phyloP scores from a whole-genome alignment of 2,888 invertebrate species.

The Euproctis similis region DNA sequence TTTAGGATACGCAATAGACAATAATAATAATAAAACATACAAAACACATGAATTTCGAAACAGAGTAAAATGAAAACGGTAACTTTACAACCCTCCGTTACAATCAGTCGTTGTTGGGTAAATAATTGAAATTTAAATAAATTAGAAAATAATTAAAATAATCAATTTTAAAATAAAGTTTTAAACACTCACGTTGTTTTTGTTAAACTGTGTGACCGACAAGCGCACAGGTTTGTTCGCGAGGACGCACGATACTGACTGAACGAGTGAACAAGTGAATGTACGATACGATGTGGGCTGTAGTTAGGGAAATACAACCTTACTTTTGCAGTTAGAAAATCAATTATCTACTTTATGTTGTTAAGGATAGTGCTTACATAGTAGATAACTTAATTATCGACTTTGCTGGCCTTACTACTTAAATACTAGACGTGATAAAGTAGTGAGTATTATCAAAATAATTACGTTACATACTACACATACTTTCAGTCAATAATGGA shows the following conservation, averaged over 20 bases:
- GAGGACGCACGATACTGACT: slow-evolving; percentile 23
- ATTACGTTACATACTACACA: no score
- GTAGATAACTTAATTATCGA: slow-evolving; percentile 1
- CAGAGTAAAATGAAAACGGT: no score
- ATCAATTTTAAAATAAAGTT: slow-evolving; percentile 6
- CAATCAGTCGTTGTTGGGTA: no score
- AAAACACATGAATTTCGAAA: no score
- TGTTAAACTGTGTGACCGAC: slow-evolving; percentile 23
- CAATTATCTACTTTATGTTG: slow-evolving; percentile 7
- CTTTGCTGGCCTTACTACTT: slow-evolving; percentile 7
- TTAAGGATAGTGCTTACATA: slow-evolving; percentile 3
- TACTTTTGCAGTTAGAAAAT: slow-evolving; percentile 5
- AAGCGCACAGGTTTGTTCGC: slow-evolving; percentile 20
- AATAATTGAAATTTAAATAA: no score
- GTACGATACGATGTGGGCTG: slow-evolving; percentile 14
- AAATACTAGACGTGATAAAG: background rate
- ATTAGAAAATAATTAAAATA: slow-evolving; percentile 1
- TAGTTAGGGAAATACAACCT: slow-evolving; percentile 11
- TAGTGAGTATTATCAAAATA: slow-evolving; percentile 3
- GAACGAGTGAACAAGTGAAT: slow-evolving; percentile 14
- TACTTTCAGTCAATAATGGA: no score
- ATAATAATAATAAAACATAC: no score
- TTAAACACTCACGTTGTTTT: slow-evolving; percentile 28
- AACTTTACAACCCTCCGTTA: no score
- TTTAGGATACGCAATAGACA: no score